Conservation (phyloP, 1,140 invertebrate species). For the Hermatobates lingyangjiaoensis region DNA sequence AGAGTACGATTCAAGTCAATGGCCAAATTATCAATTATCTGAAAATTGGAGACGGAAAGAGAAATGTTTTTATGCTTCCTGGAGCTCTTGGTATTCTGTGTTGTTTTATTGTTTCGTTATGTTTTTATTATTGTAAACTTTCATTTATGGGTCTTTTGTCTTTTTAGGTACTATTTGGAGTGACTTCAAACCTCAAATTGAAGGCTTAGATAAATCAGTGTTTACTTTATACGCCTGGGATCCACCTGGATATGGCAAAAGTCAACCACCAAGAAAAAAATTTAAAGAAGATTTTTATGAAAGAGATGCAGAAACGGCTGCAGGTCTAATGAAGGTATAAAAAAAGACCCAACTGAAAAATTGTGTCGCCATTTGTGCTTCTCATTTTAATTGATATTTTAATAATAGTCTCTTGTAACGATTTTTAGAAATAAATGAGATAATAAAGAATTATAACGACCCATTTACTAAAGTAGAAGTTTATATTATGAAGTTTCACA, state of each 20-base stretch:
- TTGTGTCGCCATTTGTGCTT: no score
- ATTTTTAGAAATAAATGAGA: no score
- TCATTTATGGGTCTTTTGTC: neutral
- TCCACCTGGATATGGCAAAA: conserved; percentile 72
- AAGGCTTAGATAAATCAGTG: conserved; percentile 40
- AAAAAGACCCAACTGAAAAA: no score
- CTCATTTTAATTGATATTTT: no score
- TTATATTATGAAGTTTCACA: no score
- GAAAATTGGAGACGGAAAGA: conserved; percentile 43
- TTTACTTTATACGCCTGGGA: conserved; percentile 70
- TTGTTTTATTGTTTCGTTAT: neutral
- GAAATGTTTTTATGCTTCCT: conserved; percentile 49
- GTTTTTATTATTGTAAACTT: neutral
- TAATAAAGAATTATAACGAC: no score
- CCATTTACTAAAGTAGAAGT: no score
- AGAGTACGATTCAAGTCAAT: conserved; percentile 34
- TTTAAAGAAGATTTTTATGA: conserved; percentile 51
- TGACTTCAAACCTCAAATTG: conserved; percentile 62
- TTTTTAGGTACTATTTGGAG: conserved; percentile 44
- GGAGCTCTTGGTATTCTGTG: conserved; percentile 41
- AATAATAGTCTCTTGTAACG: no score
- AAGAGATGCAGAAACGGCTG: conserved; percentile 46
- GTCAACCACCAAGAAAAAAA: conserved; percentile 50
- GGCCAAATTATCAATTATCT: conserved; percentile 47
- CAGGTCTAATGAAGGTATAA: no score